Evolutionary conservation across 2,113 vertebrate species (phyloP).

Genomic region (Cyanocitta stelleri): DNA sequence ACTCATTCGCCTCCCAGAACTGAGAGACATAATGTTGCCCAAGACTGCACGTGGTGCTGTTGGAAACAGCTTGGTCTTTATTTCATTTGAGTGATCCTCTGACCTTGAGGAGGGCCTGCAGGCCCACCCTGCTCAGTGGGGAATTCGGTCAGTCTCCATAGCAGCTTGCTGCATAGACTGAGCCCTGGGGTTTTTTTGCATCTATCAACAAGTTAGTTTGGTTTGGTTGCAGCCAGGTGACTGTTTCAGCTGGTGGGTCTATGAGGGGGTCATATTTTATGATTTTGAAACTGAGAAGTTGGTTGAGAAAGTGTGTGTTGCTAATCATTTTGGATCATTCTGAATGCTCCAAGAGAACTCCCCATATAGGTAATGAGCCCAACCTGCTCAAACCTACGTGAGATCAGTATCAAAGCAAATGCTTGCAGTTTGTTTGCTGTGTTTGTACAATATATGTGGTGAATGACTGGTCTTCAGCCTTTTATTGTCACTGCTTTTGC

Average conservation of each 20-base stretch:
- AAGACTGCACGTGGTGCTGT: fast-evolving
- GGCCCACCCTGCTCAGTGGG: not conserved
- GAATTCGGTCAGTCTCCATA: not conserved
- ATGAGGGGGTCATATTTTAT: not conserved
- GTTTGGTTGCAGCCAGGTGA: not conserved
- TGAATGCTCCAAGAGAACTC: not conserved
- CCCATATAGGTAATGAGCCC: fast-evolving
- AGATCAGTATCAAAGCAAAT: not conserved
- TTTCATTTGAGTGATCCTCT: fast-evolving
- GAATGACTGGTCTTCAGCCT: not conserved
- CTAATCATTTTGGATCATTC: not conserved
- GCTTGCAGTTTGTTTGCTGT: not conserved
- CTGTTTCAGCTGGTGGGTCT: not conserved
- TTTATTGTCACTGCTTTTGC: not conserved
- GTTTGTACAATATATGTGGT: not conserved
- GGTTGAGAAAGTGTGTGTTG: not conserved
- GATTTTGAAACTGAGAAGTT: not conserved
- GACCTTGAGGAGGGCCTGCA: not conserved
- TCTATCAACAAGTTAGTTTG: not conserved
- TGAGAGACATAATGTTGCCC: fast-evolving
- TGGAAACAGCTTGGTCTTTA: not conserved
- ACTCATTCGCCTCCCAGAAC: not conserved
- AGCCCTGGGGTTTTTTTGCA: not conserved
- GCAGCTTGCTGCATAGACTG: not conserved
- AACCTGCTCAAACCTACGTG: not conserved